A percentile compares a stretch with the other conserved stretches of the same genome.
phyloP scores from a whole-genome alignment of 2,888 invertebrate genomes.

The Anagyrus pseudococci region DNA sequence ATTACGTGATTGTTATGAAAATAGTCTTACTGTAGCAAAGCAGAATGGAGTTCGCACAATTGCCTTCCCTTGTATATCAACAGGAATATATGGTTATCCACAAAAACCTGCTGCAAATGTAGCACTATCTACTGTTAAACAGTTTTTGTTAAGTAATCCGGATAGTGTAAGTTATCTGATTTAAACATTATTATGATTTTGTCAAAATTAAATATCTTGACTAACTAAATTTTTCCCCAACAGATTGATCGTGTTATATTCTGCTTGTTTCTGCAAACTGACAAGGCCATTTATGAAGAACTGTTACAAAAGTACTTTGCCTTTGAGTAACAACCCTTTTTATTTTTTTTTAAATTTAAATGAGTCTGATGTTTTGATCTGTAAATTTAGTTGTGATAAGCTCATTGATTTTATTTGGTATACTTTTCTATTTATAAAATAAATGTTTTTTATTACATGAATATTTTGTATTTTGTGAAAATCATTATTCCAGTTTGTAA shows the following conservation, averaged over 20 bases:
- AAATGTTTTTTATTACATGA: background rate
- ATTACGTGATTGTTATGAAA: conserved; percentile 75
- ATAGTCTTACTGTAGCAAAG: conserved; percentile 67
- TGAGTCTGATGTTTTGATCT: too few species aligned
- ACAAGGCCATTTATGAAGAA: conserved; percentile 76
- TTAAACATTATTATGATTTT: background rate
- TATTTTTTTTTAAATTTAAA: too few species aligned
- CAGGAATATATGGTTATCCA: conserved; percentile 91
- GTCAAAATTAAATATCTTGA: background rate
- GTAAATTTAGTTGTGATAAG: too few species aligned
- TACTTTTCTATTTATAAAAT: background rate
- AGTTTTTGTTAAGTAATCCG: conserved; percentile 68
- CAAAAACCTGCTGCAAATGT: conserved; percentile 78
- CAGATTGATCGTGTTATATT: conserved; percentile 79
- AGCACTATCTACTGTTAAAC: conserved; percentile 72
- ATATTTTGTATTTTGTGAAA: too few species aligned
- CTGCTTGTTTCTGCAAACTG: conserved; percentile 77
- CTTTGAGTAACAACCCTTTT: conserved; percentile 4
- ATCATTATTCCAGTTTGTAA: too few species aligned
- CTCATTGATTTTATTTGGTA: too few species aligned
- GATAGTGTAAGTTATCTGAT: conserved; percentile 53
- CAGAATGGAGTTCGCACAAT: conserved; percentile 70
- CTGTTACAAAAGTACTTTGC: conserved; percentile 74
- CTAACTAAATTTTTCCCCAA: conserved; percentile 45
- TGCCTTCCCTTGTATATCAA: conserved; percentile 90